Percentiles rank a stretch among this genome's conserved stretches.
Evolutionary conservation across 2,888 invertebrate species (phyloP).

Genomic region (Colletes collaris): DNA sequence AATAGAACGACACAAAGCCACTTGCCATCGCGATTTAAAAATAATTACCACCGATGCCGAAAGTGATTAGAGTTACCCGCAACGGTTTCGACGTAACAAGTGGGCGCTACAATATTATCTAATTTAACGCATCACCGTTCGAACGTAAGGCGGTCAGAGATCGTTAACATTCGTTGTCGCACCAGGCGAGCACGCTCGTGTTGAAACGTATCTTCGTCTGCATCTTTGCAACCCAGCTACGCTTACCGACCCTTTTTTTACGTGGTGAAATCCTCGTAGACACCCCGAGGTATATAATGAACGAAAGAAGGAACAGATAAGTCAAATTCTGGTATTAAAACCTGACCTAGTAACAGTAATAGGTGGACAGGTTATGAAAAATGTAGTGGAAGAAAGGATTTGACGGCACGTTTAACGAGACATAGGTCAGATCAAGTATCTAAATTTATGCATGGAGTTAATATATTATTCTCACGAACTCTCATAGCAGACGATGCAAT

Average conservation of each 20-base stretch:
- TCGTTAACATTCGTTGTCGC: conserved; percentile 18
- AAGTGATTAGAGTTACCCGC: background rate
- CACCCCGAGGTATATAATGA: too few relatives aligned
- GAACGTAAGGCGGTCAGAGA: conserved; percentile 11
- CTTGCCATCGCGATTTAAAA: too few relatives aligned
- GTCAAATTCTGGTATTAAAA: too few relatives aligned
- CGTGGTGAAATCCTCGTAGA: conserved; percentile 1
- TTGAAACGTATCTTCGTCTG: conserved; percentile 14
- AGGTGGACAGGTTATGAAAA: too few relatives aligned
- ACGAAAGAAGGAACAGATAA: too few relatives aligned
- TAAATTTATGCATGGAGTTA: background rate
- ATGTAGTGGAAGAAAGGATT: too few relatives aligned
- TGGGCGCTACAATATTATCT: background rate
- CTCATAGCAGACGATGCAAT: background rate
- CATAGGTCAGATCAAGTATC: too few relatives aligned
- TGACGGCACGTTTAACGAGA: too few relatives aligned
- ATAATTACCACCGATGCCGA: background rate
- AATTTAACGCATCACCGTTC: conserved; percentile 1
- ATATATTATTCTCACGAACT: conserved; percentile 3
- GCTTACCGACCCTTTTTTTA: conserved; percentile 5
- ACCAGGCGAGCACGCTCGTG: background rate
- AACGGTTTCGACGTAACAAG: too few relatives aligned
- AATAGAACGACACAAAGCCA: too few relatives aligned
- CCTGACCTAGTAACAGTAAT: too few relatives aligned
- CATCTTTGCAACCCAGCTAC: conserved; percentile 11